A percentile compares a stretch with the other conserved stretches of the same genome.
Evolutionary conservation across 2,113 vertebrate species (phyloP).

Genomic region (Nicator chloris): DNA sequence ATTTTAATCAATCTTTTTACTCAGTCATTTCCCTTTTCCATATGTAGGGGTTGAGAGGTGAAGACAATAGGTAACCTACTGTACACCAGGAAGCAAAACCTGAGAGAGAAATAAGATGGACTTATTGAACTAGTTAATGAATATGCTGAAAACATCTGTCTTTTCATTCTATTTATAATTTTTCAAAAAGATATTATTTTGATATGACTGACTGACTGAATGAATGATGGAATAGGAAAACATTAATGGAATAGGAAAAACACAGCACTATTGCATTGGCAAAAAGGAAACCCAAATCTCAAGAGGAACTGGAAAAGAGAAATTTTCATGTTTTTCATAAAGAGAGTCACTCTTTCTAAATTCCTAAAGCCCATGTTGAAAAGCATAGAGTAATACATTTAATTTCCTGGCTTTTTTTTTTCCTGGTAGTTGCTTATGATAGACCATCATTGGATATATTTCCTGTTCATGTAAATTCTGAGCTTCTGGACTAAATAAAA

Average conservation of each 20-base stretch:
- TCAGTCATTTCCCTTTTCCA: neutral
- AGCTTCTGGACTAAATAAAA: neutral
- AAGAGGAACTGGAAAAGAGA: neutral
- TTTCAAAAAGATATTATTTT: neutral
- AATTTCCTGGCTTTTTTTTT: neutral
- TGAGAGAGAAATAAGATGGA: neutral
- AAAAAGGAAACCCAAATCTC: neutral
- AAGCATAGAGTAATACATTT: neutral
- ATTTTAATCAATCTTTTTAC: neutral
- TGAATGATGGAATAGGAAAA: neutral
- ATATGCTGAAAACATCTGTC: neutral
- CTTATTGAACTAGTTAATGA: neutral
- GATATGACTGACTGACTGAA: neutral
- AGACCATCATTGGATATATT: neutral
- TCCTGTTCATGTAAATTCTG: slow-evolving; percentile 39
- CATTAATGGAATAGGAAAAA: neutral
- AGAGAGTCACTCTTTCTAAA: neutral
- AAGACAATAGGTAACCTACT: neutral
- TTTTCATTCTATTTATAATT: neutral
- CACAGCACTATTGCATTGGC: neutral
- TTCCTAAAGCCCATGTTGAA: neutral
- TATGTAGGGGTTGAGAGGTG: neutral
- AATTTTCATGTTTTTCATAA: neutral
- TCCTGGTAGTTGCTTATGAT: neutral
- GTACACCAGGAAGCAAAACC: neutral